Base-by-base conservation (phyloP, 2,797 vertebrate species). In the Cephalopachus bancanus region DNA sequence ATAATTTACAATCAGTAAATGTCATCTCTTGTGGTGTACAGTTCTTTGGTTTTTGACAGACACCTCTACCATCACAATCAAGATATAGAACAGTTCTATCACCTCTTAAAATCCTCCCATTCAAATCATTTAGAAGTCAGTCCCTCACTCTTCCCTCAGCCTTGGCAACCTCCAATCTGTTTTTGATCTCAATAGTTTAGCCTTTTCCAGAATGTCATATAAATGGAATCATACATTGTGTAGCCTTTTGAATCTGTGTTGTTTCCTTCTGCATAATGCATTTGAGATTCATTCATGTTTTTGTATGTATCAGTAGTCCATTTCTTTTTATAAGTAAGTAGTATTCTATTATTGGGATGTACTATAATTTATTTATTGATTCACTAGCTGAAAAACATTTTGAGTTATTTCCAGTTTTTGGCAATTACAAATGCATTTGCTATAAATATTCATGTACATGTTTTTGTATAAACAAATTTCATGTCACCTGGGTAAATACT, bases 171-270 rank as follows among this genome's bases (percentile, higher is more conserved):
- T 67, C 37, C 37, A 24, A 55, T 33, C 69, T 93, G 20, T 74
- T 93, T 95, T 89, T 64, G 93, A 19, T 86, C 74, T 59, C 14
- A 93, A 44, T 33, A 91, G 37, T 87, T 87, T 75, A 80, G n/a
- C 44, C 10, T 67, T 86, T 89, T 78, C 9, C 28, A 72, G 60
- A 93, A 75, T 16, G 37, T 55, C 30, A 16, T n/a, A 3, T 53
- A 81, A 55, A 11, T 57, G 12, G 59, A 83, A 85, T 64, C 26
- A 71, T 62, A n/a, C 8, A 11, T 75, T 60, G 37, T 37, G 14
- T 64, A n/a, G 33, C 33, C n/a, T 78, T 96, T 49, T 67, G 37
- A 89, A 17, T 44, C 26, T 89, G 44, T 44, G 44, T 44, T 83
- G 84, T 83, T 92, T 95, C 11, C 8, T 60, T 93, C 51, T 79